Evolutionary conservation across 2,113 vertebrate species (phyloP).

Genomic region (Oceanodroma tethys): DNA sequence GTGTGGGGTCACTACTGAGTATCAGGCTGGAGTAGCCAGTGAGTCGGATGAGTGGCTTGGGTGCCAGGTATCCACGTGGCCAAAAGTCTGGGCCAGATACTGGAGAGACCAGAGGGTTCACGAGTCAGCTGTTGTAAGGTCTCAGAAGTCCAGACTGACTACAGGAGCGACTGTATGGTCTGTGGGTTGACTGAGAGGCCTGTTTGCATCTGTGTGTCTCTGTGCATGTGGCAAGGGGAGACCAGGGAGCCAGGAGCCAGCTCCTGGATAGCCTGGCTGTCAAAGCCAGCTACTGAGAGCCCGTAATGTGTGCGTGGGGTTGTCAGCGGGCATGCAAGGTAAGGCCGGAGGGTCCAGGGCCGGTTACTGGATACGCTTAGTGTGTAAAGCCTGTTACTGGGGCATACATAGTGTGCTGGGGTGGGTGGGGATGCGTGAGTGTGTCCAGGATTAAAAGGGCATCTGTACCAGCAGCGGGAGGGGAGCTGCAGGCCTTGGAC

Average conservation of each 20-base stretch:
- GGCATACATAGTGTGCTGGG: background rate
- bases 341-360: background rate
- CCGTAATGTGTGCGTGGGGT: background rate
- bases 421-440: background rate
- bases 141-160: background rate
- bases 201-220: background rate
- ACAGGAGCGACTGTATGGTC: accelerated
- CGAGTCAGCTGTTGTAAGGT: background rate
- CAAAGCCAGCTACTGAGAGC: background rate
- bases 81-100: background rate
- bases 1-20: background rate
- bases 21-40: background rate
- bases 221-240: background rate
- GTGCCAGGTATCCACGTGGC: background rate
- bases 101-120: background rate
- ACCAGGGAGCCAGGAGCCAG: background rate
- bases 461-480: background rate
- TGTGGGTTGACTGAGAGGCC: background rate
- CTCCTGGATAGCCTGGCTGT: background rate
- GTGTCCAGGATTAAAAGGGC: background rate
- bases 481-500: background rate
- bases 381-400: background rate
- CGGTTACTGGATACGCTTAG: background rate
- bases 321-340: background rate
- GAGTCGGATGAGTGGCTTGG: background rate